Conservation (phyloP, 2,888 invertebrate genomes). For the Autographa gamma region DNA sequence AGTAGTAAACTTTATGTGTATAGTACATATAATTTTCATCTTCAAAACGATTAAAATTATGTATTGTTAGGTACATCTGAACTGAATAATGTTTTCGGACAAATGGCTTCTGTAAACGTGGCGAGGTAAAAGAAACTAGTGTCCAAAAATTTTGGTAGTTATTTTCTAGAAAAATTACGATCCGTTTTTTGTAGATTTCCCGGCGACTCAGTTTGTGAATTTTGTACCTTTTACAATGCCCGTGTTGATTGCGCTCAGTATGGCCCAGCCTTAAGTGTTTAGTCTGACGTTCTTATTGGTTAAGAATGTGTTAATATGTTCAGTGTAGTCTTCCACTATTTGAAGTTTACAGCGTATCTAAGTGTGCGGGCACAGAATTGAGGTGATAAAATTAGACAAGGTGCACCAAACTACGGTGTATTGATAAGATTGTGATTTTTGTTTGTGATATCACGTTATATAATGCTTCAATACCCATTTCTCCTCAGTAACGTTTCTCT, state of each 20-base stretch:
- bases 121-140: neutral
- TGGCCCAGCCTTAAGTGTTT: constrained; percentile 1
- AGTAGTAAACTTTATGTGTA: too few species aligned
- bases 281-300: neutral
- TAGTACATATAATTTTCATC: too few species aligned
- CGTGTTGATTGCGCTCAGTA: neutral
- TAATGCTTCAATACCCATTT: constrained; percentile 15
- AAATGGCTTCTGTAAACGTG: too few species aligned
- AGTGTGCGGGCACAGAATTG: neutral
- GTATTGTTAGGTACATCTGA: too few species aligned
- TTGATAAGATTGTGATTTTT: constrained; percentile 5
- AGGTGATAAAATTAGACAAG: neutral
- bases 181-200: neutral
- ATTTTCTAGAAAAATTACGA: neutral
- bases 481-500: constrained; percentile 27
- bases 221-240: too few species aligned
- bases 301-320: neutral
- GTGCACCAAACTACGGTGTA: neutral
- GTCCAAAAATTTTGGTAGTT: neutral
- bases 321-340: neutral
- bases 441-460: neutral
- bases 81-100: too few species aligned
- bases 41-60: too few species aligned
- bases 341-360: neutral
- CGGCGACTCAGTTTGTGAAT: neutral